These are phyloP conservation scores for Hemiscyllium ocellatum DNA, from an alignment of 2,113 vertebrate species.

Conservation along the genomic window DNA sequence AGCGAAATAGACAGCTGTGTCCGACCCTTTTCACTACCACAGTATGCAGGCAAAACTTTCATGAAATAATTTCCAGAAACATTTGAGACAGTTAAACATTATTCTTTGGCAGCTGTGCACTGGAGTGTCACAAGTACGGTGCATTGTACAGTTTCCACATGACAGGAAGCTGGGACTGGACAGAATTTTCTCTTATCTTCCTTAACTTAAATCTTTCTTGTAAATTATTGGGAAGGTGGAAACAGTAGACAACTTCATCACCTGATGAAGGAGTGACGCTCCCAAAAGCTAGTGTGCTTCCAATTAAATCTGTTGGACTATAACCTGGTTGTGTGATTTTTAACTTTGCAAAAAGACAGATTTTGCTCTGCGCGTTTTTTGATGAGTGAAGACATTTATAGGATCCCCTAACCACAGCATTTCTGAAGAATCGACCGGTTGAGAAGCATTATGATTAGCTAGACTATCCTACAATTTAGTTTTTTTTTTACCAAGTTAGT, in stretches of 20 bases:
- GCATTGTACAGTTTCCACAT: neutral
- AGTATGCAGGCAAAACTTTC: neutral
- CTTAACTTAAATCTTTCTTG: neutral
- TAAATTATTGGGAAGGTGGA: neutral
- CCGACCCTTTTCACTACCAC: constrained; percentile 20
- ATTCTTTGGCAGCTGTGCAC: neutral
- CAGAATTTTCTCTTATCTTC: neutral
- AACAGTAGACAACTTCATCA: too few relatives aligned
- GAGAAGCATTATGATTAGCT: neutral
- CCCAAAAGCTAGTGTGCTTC: too few relatives aligned
- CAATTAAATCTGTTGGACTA: too few relatives aligned
- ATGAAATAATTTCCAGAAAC: constrained; percentile 28
- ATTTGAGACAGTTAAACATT: constrained; percentile 8
- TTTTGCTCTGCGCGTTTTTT: neutral
- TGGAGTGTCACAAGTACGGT: neutral
- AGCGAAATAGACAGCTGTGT: neutral
- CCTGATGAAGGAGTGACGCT: too few relatives aligned
- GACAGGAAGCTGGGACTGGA: neutral
- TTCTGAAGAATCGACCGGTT: neutral
- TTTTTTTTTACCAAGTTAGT: neutral
- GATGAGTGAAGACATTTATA: neutral
- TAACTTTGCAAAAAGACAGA: neutral
- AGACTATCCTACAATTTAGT: neutral
- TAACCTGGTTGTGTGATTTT: too few relatives aligned
- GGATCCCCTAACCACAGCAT: neutral